phyloP scores from a whole-genome alignment of 2,888 invertebrate species.

The Teleogryllus oceanicus region DNA sequence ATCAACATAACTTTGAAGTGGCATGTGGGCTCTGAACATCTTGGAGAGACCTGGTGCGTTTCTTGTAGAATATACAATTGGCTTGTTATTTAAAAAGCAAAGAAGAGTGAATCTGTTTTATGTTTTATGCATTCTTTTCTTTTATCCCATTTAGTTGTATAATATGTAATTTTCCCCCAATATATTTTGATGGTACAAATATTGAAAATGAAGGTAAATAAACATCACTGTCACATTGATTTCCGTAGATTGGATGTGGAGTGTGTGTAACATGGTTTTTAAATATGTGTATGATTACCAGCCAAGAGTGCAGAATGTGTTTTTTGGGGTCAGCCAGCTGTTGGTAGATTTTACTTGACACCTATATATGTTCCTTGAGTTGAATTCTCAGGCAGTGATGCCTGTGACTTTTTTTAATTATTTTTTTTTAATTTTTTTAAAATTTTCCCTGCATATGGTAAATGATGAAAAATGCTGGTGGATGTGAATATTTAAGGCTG shows the following conservation, averaged over 20 bases:
- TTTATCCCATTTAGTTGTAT: neutral
- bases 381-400: conserved; percentile 24
- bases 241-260: conserved; percentile 5
- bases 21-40: neutral
- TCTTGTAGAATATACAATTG: neutral
- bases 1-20: neutral
- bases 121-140: conserved; percentile 2
- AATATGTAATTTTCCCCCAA: neutral
- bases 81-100: neutral
- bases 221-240: conserved; percentile 5
- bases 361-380: conserved; percentile 27
- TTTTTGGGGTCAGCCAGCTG: conserved; percentile 39
- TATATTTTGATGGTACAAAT: neutral
- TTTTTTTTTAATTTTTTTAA: conserved; percentile 36
- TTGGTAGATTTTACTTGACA: conserved; percentile 30
- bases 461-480: conserved; percentile 34
- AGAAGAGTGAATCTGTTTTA: conserved; percentile 1
- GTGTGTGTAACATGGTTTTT: neutral
- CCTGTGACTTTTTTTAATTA: conserved; percentile 3
- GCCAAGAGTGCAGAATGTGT: conserved; percentile 40
- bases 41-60: neutral
- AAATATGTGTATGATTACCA: conserved; percentile 28
- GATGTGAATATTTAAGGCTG: neutral
- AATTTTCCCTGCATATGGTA: conserved; percentile 36
- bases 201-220: neutral